Evolutionary conservation across 1,140 invertebrate genomes (phyloP).

Genomic region (Drosophila arawakana): DNA sequence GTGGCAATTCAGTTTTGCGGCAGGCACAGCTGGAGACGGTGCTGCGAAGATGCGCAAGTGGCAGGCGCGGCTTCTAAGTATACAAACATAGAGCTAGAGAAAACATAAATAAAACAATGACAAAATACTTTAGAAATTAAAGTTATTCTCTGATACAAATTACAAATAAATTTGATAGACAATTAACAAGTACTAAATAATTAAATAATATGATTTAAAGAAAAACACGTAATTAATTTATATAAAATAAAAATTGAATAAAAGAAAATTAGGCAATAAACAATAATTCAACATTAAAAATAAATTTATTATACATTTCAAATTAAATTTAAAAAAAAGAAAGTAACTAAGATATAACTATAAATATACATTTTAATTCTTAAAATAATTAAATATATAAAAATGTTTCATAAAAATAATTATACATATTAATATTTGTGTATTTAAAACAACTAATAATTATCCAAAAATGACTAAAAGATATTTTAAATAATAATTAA

Average conservation of each 20-base stretch:
- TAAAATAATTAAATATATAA: too few species aligned
- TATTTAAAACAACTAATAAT: too few species aligned
- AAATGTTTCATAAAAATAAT: too few species aligned
- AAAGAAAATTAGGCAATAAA: background rate
- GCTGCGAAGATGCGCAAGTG: constrained; percentile 50
- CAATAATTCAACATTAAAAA: background rate
- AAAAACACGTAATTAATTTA: background rate
- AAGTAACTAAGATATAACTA: too few species aligned
- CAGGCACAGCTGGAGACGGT: constrained; percentile 57
- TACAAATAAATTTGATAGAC: background rate
- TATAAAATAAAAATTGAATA: background rate
- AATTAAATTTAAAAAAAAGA: background rate
- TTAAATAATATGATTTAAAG: background rate
- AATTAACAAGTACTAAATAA: background rate
- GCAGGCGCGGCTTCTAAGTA: constrained; percentile 34
- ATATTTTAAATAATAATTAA: background rate
- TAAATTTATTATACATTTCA: background rate
- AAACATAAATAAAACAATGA: background rate
- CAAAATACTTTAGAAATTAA: background rate
- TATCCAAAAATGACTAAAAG: background rate
- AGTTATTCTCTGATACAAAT: background rate
- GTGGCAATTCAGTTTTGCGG: constrained; percentile 46
- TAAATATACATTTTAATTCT: too few species aligned
- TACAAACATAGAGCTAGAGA: background rate
- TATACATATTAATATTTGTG: too few species aligned